Conservation (phyloP, 2,797 vertebrate species). For the Crenichthys baileyi region DNA sequence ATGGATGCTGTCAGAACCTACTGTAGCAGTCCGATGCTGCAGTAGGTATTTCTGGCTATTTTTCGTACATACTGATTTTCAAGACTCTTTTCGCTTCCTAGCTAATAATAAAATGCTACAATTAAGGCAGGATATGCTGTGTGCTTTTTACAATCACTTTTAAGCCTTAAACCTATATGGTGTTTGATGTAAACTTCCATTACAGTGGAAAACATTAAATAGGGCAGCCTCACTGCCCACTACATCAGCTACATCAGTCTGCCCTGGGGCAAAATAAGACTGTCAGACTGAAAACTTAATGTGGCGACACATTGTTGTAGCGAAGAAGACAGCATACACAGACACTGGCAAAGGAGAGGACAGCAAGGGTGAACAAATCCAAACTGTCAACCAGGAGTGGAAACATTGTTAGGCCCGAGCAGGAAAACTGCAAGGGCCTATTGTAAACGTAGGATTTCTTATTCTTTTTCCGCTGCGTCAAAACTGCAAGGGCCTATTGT, state of each 20-base stretch:
- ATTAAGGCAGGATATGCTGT: neutral
- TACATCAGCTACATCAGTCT: slow-evolving; percentile 56
- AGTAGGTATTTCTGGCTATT: neutral
- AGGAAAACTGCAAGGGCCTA: no score
- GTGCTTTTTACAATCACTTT: slow-evolving; percentile 14
- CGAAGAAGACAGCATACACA: slow-evolving; percentile 57
- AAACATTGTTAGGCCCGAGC: slow-evolving; percentile 21
- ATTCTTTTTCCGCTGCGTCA: no score
- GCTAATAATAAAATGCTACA: neutral
- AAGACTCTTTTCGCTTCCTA: neutral
- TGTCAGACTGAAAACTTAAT: slow-evolving; percentile 67
- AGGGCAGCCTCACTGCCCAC: slow-evolving; percentile 58
- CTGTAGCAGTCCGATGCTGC: neutral
- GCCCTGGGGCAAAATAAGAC: slow-evolving; percentile 57
- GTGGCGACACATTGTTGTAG: slow-evolving; percentile 63
- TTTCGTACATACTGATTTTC: neutral
- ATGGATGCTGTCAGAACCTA: neutral
- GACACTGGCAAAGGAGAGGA: slow-evolving; percentile 55
- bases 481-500: no score
- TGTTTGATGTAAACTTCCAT: slow-evolving; percentile 52
- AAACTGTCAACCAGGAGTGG: slow-evolving; percentile 44
- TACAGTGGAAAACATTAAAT: slow-evolving; percentile 56
- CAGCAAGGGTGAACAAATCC: slow-evolving; percentile 27
- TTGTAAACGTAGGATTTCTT: no score
- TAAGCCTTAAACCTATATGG: slow-evolving; percentile 26